Evolutionary conservation across 53 echinoderm and acorn worm species (phyloP).

Genomic region (Crossaster papposus): DNA sequence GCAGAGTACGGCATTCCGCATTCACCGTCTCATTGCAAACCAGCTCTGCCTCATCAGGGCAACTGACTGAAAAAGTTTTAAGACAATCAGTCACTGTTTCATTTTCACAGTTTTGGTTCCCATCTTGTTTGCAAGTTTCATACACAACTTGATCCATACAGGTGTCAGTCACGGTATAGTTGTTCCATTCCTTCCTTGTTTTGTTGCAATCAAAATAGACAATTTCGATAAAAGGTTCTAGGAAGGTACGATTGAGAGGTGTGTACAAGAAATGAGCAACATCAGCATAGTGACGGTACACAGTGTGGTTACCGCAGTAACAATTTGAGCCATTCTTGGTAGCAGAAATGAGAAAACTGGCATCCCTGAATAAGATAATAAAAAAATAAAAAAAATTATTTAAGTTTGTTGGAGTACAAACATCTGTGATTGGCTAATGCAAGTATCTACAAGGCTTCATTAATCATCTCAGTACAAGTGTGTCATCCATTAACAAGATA

Average conservation of each 20-base stretch:
- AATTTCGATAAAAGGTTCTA: conserved; percentile 58
- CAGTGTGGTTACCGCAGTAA: conserved; percentile 67
- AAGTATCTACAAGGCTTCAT: no score
- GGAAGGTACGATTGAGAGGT: conserved; percentile 51
- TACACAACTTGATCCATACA: conserved; percentile 30
- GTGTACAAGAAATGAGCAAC: conserved; percentile 48
- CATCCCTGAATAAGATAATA: conserved; percentile 43
- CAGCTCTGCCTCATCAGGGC: background rate
- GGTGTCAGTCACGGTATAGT: conserved; percentile 40
- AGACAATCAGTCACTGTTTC: conserved; percentile 30
- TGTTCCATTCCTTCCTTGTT: conserved; percentile 42
- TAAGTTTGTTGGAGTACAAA: no score
- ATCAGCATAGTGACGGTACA: conserved; percentile 42
- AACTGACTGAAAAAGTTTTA: background rate
- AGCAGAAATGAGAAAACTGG: conserved; percentile 56
- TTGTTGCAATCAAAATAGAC: conserved; percentile 60
- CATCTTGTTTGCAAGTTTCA: background rate
- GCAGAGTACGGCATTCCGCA: background rate
- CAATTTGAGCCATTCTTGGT: conserved; percentile 71
- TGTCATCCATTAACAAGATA: no score
- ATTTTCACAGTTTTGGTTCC: conserved; percentile 18
- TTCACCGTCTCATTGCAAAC: conserved; percentile 8
- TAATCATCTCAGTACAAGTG: no score
- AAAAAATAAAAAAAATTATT: background rate
- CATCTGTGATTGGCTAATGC: no score